phyloP scores from a whole-genome alignment of 2,888 invertebrate species.

The Nomada hirtipes region DNA sequence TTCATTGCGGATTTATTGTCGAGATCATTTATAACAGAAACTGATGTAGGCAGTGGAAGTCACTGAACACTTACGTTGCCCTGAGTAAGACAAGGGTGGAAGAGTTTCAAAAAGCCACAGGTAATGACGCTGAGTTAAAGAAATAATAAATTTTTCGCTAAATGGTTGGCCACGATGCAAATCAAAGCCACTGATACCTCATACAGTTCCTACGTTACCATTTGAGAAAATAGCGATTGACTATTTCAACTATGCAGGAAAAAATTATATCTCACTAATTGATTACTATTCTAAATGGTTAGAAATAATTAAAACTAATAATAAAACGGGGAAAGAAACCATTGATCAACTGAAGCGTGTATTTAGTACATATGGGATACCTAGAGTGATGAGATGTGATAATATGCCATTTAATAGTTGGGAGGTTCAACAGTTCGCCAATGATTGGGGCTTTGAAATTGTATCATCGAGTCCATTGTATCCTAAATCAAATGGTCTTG shows the following conservation, averaged over 20 bases:
- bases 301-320: constrained; percentile 2
- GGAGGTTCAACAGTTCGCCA: constrained; percentile 5
- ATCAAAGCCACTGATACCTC: no score
- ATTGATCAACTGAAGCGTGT: not conserved
- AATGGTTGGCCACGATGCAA: no score
- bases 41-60: not conserved
- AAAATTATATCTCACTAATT: constrained; percentile 1
- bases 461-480: constrained; percentile 11
- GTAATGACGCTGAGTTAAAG: no score
- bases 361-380: constrained; percentile 7
- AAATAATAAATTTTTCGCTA: no score
- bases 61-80: constrained; percentile 3
- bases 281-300: constrained; percentile 22
- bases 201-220: no score
- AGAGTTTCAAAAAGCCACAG: no score
- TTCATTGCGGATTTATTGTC: constrained; percentile 13
- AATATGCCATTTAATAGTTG: constrained; percentile 13
- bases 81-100: constrained; percentile 31
- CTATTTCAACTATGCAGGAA: not conserved
- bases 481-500: constrained; percentile 10
- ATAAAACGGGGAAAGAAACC: not conserved
- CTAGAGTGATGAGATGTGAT: not conserved
- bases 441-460: constrained; percentile 2
- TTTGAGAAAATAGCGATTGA: no score
- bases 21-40: constrained; percentile 3